phyloP scores from a whole-genome alignment of 2,113 vertebrate genomes.

The Bubo bubo region DNA sequence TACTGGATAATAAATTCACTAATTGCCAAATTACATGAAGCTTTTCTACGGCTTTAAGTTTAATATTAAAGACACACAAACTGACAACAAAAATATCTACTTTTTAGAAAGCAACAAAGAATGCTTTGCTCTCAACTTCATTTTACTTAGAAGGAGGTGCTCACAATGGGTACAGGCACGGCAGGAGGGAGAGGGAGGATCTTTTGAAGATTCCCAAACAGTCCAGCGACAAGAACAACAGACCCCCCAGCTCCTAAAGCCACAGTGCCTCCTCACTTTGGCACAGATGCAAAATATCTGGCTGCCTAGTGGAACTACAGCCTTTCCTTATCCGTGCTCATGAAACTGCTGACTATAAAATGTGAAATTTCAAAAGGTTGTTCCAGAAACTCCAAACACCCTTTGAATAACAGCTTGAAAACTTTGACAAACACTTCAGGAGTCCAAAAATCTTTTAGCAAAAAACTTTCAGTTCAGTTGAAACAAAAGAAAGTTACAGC shows the following conservation, averaged over 20 bases:
- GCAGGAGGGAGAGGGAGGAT: not conserved
- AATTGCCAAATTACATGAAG: not conserved
- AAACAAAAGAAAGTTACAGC: not conserved
- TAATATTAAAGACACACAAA: not conserved
- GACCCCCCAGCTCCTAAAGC: not conserved
- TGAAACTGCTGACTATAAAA: not conserved
- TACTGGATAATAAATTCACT: not conserved
- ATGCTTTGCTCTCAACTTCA: not conserved
- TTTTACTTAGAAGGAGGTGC: not conserved
- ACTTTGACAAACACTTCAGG: not conserved
- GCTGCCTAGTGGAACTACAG: not conserved
- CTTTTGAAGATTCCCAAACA: not conserved
- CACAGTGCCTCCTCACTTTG: not conserved
- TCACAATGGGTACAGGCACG: not conserved
- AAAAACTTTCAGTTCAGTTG: not conserved
- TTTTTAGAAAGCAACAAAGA: not conserved
- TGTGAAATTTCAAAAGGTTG: not conserved
- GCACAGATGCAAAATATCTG: slow-evolving; percentile 39
- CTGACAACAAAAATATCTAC: not conserved
- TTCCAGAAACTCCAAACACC: not conserved
- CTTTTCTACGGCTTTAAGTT: not conserved
- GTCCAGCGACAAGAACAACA: not conserved
- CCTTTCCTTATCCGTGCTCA: not conserved
- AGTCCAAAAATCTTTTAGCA: not conserved
- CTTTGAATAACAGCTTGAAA: not conserved